Percentiles rank a stretch among this genome's conserved stretches.
These are phyloP conservation scores for Stomorhina lunata DNA, from an alignment of 2,888 invertebrate species.

Conservation along the genomic window DNA sequence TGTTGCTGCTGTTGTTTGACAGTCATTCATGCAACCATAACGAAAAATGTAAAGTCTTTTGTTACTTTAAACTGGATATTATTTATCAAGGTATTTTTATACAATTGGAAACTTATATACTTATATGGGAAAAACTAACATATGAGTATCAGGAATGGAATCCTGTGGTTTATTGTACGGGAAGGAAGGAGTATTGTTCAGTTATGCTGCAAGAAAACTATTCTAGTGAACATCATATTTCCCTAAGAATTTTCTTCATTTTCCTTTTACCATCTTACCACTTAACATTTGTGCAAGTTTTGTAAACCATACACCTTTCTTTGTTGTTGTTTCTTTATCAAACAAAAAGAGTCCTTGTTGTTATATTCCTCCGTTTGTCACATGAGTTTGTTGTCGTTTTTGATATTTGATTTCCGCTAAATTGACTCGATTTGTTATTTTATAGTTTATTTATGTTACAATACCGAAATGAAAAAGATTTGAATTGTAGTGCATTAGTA, in stretches of 20 bases:
- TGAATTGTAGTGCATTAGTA: slow-evolving; percentile 23
- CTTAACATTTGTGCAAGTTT: slow-evolving; percentile 8
- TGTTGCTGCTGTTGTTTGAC: neutral
- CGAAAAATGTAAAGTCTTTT: slow-evolving; percentile 52
- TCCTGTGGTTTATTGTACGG: slow-evolving; percentile 54
- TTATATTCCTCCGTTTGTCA: slow-evolving; percentile 50
- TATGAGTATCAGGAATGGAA: slow-evolving; percentile 27
- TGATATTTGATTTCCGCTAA: slow-evolving; percentile 71
- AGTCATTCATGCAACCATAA: slow-evolving; percentile 37
- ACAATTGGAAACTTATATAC: slow-evolving; percentile 14
- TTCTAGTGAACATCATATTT: slow-evolving; percentile 54
- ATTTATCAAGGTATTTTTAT: slow-evolving; percentile 55
- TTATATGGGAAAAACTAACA: slow-evolving; percentile 7
- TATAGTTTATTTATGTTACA: slow-evolving; percentile 68
- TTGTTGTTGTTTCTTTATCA: slow-evolving; percentile 5
- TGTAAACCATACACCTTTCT: slow-evolving; percentile 28
- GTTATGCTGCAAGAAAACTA: slow-evolving; percentile 25
- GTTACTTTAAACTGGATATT: slow-evolving; percentile 56
- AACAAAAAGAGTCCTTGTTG: slow-evolving; percentile 20
- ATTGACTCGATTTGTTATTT: slow-evolving; percentile 71
- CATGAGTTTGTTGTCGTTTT: slow-evolving; percentile 50
- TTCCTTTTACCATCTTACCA: neutral
- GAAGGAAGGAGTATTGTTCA: neutral
- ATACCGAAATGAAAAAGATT: slow-evolving; percentile 16
- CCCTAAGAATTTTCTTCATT: slow-evolving; percentile 34